A percentile compares a stretch with the other conserved stretches of the same genome.
Conservation (phyloP, 2,888 invertebrate genomes). For the Herminia tarsipennalis region DNA sequence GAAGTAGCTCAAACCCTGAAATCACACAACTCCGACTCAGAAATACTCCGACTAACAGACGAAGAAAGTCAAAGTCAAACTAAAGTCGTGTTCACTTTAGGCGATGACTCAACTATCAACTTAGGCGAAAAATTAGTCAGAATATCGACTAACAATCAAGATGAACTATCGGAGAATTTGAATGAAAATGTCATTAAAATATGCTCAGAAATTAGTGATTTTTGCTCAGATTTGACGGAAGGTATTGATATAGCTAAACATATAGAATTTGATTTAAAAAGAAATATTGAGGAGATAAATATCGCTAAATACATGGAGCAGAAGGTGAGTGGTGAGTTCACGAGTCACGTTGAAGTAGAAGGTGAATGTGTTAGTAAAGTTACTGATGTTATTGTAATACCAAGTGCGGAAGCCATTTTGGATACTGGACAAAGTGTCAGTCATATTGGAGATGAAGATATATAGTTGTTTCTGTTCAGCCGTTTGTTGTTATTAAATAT, state of each 20-base stretch:
- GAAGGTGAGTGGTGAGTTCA: slow-evolving; percentile 49
- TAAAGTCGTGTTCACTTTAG: slow-evolving; percentile 73
- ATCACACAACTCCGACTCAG: slow-evolving; percentile 73
- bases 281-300: slow-evolving; percentile 25
- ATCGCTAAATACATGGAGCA: slow-evolving; percentile 48
- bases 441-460: slow-evolving; percentile 17
- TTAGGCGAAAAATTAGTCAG: slow-evolving; percentile 61
- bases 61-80: slow-evolving; percentile 30
- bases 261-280: slow-evolving; percentile 35
- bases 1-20: slow-evolving; percentile 49
- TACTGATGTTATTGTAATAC: slow-evolving; percentile 74
- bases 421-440: slow-evolving; percentile 59
- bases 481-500: slow-evolving; percentile 25
- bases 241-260: slow-evolving; percentile 60
- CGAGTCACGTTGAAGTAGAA: slow-evolving; percentile 34
- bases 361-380: slow-evolving; percentile 59
- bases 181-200: slow-evolving; percentile 69
- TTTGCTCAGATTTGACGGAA: slow-evolving; percentile 57
- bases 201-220: slow-evolving; percentile 71
- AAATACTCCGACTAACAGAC: slow-evolving; percentile 59
- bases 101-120: slow-evolving; percentile 52
- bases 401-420: slow-evolving; percentile 74
- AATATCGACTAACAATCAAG: slow-evolving; percentile 73
- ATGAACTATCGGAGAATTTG: slow-evolving; percentile 52
- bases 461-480: slow-evolving; percentile 14